Evolutionary conservation across 2,113 vertebrate species (phyloP), one percentile per base, ranked within the genome.

Genomic region (Danionella cerebrum): DNA sequence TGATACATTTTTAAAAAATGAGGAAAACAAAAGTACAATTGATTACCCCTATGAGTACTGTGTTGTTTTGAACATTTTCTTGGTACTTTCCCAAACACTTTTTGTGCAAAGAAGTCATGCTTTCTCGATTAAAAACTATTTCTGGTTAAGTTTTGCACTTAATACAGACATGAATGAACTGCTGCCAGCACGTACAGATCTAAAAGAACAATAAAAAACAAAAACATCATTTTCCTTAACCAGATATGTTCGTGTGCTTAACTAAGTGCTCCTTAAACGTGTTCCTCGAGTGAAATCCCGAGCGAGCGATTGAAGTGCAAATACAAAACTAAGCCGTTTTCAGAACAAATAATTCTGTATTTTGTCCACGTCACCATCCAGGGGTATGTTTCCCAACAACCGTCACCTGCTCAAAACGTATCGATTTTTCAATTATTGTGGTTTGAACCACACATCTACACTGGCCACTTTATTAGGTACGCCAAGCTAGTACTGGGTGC

Each of bases 101-200:
- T 76, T 70, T 78, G 76, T 77, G 80, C 80, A 82, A 78, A 82
- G 54, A 67, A 67, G 70, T 55, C 45, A 69, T 66, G 41, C 44
- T 64, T 68, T 52, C 67, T 69, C 22, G 60, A 55, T 65, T 52
- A 45, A 70, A 42, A 72, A 59, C 25, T 48, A 42, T 74, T 74
- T 67, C 45, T 70, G 59, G 62, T 52, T 6, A 59, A 52, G 33
- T 48, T 52, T 76, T 70, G 72, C 68, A 70, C 57, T 41, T 57
- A 65, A 73, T 47, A 69, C 39, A 60, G 50, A 57, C 14, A 6
- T 42, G 53, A 57, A 72, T 63, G 38, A 22, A 70, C 35, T 33
- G 33, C 21, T 71, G 73, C 58, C 57, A 52, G 41, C 42, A 62
- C 58, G 44, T 55, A 62, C 55, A 70, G 44, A 39, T 35, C 44